Conservation (phyloP, 2,888 invertebrate species). For the Podabrus alpinus region DNA sequence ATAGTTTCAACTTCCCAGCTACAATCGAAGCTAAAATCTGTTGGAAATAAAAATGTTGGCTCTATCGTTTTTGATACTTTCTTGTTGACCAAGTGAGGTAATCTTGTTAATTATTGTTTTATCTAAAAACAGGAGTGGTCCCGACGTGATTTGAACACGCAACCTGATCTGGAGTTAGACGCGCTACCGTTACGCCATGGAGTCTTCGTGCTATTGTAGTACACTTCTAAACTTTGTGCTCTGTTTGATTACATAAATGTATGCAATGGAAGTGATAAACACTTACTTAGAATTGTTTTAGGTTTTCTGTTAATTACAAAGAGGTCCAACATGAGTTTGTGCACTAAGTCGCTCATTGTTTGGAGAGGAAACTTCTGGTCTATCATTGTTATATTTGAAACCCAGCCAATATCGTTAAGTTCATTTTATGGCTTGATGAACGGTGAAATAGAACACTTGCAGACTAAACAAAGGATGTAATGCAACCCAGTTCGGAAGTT, state of each 20-base stretch:
- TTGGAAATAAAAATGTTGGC: too few species aligned
- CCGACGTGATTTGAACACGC: too few species aligned
- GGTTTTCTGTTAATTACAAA: neutral
- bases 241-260: neutral
- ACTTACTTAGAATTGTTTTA: neutral
- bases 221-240: neutral
- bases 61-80: too few species aligned
- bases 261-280: neutral
- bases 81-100: too few species aligned
- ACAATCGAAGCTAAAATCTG: too few species aligned
- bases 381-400: neutral
- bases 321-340: neutral
- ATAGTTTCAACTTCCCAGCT: too few species aligned
- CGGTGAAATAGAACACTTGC: neutral
- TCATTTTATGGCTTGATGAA: neutral
- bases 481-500: neutral
- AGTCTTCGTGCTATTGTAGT: constrained; percentile 57
- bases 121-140: too few species aligned
- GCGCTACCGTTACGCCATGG: constrained; percentile 98
- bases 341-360: neutral
- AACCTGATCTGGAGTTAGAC: constrained; percentile 98
- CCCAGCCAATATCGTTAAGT: neutral
- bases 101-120: too few species aligned
- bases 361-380: neutral
- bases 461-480: neutral